Conservation (phyloP, 2,888 invertebrate genomes). For the Acanthosepion lycidas region DNA sequence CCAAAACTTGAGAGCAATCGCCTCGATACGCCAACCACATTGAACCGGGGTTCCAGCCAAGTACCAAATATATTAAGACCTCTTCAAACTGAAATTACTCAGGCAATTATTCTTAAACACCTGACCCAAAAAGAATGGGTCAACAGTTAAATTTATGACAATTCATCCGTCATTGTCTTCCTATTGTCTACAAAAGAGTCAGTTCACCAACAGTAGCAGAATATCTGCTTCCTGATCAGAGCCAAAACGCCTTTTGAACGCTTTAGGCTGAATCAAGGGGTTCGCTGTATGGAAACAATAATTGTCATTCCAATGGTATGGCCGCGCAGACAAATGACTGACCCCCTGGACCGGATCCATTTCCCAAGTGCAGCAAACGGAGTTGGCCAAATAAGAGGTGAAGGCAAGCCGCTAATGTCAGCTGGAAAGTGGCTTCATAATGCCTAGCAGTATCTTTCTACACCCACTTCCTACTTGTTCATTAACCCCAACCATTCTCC, state of each 20-base stretch:
- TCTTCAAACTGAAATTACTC: not conserved
- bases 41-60: not conserved
- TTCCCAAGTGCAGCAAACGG: not conserved
- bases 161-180: not conserved
- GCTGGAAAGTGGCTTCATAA: not conserved
- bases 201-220: not conserved
- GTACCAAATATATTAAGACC: not conserved
- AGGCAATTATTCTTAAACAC: not conserved
- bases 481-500: not conserved
- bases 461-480: not conserved
- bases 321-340: not conserved
- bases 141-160: not conserved
- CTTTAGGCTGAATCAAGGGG: not conserved
- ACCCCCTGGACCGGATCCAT: not conserved
- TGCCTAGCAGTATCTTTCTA: not conserved
- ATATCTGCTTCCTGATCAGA: not conserved
- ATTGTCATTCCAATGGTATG: not conserved
- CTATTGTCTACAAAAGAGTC: not conserved
- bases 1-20: not conserved
- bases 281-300: not conserved
- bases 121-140: not conserved
- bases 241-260: slow-evolving; percentile 22
- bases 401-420: not conserved
- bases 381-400: not conserved
- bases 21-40: not conserved